Evolutionary conservation across 2,113 vertebrate genomes (phyloP), one percentile per base, ranked within the genome.

Genomic region (Clarias gariepinus): DNA sequence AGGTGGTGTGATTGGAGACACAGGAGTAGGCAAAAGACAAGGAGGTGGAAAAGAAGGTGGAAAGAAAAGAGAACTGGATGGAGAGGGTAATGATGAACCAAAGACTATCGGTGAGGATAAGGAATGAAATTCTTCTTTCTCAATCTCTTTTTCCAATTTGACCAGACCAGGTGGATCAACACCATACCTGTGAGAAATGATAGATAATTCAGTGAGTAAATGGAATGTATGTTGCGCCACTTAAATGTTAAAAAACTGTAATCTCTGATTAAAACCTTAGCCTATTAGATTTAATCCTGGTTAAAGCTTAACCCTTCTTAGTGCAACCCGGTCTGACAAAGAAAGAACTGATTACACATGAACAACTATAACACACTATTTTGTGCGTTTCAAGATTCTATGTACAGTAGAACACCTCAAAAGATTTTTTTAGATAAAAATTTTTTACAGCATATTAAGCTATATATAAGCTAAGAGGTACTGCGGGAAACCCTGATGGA

Each of bases 81-180:
- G 89, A 52, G 91, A 81, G 25, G 88, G 82, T 53, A 91, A 89
- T 69, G 89, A 85, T 85, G 93, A 93, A 28, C 84, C 11, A 84
- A 84, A 89, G 63, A 86, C 78, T 84, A 89, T 61, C 2, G 96
- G 96, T 91, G 96, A 96, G 8, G 97, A 97, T 28, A 93, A 91
- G 71, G 96, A 95, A 74, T 94, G 95, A 0, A 93, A 95, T 94
- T 98, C 97, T 90, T 98, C 96, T 92, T 96, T 97, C 91, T 98
- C 98, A 89, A 97, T 96, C 91, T 99, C 97, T 90, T 96, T 97
- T 93, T 99, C 98, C 93, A 99, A 30, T 92, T 98, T 98, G 92
- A 99, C 98, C 91, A 99, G 93, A 57, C 96, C 96, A 30, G 97
- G 97, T 87, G 98, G 97, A 84, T 99, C 98, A 73, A 99, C 94